Evolutionary conservation across 2,113 vertebrate species (phyloP), one percentile per base, ranked within the genome.

Genomic region (Heliornis fulica): DNA sequence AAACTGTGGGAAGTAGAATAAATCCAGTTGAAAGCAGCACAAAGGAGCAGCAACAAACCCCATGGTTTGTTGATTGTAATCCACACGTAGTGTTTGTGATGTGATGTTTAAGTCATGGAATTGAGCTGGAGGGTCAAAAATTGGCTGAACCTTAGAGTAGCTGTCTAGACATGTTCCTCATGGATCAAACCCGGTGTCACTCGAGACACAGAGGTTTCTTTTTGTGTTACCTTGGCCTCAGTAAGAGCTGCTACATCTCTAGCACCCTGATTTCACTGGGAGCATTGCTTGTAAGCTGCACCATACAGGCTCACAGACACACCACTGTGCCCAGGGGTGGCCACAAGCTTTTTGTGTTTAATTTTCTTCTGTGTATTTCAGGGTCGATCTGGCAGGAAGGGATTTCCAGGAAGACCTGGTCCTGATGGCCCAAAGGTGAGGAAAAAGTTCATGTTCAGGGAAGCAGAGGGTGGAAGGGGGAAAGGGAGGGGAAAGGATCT

Each of bases 351-450:
- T 83, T 74, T 48, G 10, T 54, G 8, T 69, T 87, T 32, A 18
- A 89, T 83, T 17, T 5, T 83, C 83, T 95, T 79, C 72, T 19
- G 48, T 95, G 86, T 97, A 88, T 98, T 98, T 96, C 96, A 99
- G 99, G 99, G 99, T 72, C 98, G 97, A 69, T 97, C 98, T 64
- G 99, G 99, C 76, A 97, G 98, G 92, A 98, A 98, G 93, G 99
- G 99, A 57, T 99, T 99, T 97, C 97, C 98, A 12, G 99, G 99
- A 79, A 98, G 97, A 74, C 95, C 98, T 13, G 99, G 99, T 70
- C 97, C 97, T 2, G 98, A 99, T 12, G 99, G 99, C 91, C 48
- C 96, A 23, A 99, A 99, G 99, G 99, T 99, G 89, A 98, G 97
- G 75, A 81, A 57, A 54, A 25, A 22, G 34, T 74, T 81, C 10